Conservation (phyloP, 1,140 invertebrate species). For the Ceratosolen fusciceps region DNA sequence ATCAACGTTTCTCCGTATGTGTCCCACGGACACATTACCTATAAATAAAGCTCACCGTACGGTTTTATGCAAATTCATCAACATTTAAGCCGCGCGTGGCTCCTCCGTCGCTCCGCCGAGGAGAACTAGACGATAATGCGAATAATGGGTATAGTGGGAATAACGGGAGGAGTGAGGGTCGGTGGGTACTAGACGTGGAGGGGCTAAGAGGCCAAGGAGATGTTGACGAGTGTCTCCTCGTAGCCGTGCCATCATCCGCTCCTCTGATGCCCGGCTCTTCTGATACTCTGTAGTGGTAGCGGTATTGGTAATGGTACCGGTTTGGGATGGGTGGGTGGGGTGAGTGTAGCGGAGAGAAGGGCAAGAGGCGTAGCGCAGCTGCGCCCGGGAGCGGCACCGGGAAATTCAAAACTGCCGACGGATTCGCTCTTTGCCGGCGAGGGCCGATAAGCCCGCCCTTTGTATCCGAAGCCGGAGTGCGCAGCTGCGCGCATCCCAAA, state of each 20-base stretch:
- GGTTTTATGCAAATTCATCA: not conserved
- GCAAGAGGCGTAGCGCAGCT: not conserved
- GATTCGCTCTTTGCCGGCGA: not conserved
- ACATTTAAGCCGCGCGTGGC: not conserved
- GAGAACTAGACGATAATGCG: not conserved
- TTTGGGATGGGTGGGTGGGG: too few species aligned
- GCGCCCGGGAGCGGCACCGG: not conserved
- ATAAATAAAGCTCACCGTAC: not conserved
- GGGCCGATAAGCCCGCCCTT: not conserved
- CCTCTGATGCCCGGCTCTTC: too few species aligned
- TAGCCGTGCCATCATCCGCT: too few species aligned
- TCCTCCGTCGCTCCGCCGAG: too few species aligned
- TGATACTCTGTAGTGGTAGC: too few species aligned
- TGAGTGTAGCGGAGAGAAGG: too few species aligned
- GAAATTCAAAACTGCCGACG: not conserved
- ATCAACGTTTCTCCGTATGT: not conserved
- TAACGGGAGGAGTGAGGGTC: not conserved
- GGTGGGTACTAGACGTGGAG: not conserved
- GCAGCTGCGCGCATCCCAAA: not conserved
- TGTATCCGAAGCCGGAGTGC: too few species aligned
- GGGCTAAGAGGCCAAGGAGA: too few species aligned
- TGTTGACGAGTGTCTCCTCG: too few species aligned
- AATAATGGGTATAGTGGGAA: too few species aligned
- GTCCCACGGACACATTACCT: not conserved
- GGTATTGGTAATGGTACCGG: too few species aligned